Evolutionary conservation across 2,888 invertebrate species (phyloP).

Genomic region (Podabrus alpinus): DNA sequence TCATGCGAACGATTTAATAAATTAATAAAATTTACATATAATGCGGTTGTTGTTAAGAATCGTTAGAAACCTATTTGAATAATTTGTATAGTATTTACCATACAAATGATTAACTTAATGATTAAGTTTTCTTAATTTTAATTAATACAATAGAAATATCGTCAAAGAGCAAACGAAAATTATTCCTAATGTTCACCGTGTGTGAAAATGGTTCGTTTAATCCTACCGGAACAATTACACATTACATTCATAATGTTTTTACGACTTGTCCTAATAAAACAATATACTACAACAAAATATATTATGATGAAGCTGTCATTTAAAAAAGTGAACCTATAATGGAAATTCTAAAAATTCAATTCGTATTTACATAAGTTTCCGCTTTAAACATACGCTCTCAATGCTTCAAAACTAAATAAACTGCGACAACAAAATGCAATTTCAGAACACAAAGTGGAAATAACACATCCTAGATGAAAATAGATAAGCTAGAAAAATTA

Average conservation of each 20-base stretch:
- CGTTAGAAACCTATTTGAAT: not conserved
- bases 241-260: not conserved
- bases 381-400: not conserved
- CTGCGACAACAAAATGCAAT: not conserved
- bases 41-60: not conserved
- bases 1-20: not conserved
- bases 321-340: not conserved
- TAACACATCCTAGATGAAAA: not conserved
- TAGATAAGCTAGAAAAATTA: not conserved
- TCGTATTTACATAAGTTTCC: not conserved
- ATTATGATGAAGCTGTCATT: not conserved
- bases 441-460: not conserved
- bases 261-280: not conserved
- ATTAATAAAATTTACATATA: not conserved
- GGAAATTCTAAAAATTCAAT: not conserved
- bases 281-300: not conserved
- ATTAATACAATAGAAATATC: not conserved
- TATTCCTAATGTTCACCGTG: not conserved
- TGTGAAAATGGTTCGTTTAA: not conserved
- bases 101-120: not conserved
- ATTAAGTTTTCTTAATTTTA: not conserved
- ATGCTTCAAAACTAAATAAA: not conserved
- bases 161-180: not conserved
- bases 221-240: not conserved
- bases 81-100: not conserved